A percentile compares a stretch with the other conserved stretches of the same genome.
phyloP scores from a whole-genome alignment of 2,797 vertebrate genomes.

The Melanotaenia trifasciata region DNA sequence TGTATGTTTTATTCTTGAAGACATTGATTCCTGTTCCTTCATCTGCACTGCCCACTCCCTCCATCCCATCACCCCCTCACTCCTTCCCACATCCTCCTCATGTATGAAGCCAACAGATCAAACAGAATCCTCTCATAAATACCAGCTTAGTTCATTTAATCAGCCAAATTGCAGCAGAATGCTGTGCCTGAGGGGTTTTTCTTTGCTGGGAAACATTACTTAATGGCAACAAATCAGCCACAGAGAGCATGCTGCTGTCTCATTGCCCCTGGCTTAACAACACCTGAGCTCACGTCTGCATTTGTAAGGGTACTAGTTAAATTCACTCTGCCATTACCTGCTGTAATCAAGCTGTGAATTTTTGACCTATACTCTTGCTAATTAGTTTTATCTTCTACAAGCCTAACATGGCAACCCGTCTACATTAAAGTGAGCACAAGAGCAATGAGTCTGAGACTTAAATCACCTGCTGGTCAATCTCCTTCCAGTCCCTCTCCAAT shows the following conservation, averaged over 20 bases:
- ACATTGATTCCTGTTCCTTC: conserved; percentile 13
- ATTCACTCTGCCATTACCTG: background rate
- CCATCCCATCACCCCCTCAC: background rate
- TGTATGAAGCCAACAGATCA: conserved; percentile 70
- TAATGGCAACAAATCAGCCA: conserved; percentile 68
- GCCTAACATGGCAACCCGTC: conserved; percentile 12
- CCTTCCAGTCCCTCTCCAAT: conserved; percentile 13
- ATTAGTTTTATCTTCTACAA: background rate
- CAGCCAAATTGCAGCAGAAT: conserved; percentile 74
- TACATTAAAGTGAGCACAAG: background rate
- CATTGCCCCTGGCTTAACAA: conserved; percentile 22
- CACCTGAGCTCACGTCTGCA: conserved; percentile 29
- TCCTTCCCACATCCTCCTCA: conserved; percentile 26
- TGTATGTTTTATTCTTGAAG: conserved; percentile 12
- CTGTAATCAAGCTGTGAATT: background rate
- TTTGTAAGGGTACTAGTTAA: background rate
- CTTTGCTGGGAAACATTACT: conserved; percentile 72
- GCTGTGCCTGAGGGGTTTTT: conserved; percentile 52
- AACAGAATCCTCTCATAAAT: conserved; percentile 68
- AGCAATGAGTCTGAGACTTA: conserved; percentile 36
- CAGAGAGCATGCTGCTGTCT: conserved; percentile 21
- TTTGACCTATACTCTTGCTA: background rate
- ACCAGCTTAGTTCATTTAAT: conserved; percentile 74
- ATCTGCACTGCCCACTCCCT: background rate
- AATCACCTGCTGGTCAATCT: conserved; percentile 42